phyloP scores from a whole-genome alignment of 2,888 invertebrate species.

The Sclerodermus sp. region DNA sequence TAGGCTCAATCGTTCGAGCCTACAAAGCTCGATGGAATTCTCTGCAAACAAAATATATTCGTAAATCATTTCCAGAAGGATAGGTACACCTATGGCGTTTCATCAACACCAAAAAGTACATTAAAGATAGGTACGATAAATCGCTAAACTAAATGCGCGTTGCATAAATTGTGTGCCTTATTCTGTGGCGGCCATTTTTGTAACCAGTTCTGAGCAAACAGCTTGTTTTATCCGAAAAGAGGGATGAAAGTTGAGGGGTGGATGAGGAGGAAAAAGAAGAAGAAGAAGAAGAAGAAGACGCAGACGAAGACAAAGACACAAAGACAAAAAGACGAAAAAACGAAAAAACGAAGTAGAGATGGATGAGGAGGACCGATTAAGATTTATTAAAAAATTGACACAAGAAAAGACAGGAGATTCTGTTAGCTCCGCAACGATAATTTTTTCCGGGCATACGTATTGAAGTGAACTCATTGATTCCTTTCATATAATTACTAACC shows the following conservation, averaged over 20 bases:
- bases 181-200: slow-evolving; percentile 56
- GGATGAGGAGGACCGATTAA: slow-evolving; percentile 9
- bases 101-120: slow-evolving; percentile 24
- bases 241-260: no score
- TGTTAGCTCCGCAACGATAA: slow-evolving; percentile 12
- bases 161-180: slow-evolving; percentile 59
- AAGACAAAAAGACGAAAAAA: no score
- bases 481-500: slow-evolving; percentile 22
- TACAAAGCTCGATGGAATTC: no score
- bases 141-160: slow-evolving; percentile 48
- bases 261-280: no score
- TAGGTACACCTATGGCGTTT: slow-evolving; percentile 23
- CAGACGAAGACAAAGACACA: no score
- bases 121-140: slow-evolving; percentile 31
- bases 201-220: slow-evolving; percentile 44
- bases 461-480: slow-evolving; percentile 27
- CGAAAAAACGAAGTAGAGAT: no score
- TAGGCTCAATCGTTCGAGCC: slow-evolving; percentile 24
- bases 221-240: not conserved
- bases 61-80: slow-evolving; percentile 24
- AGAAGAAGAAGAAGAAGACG: no score
- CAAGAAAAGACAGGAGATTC: slow-evolving; percentile 12
- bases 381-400: slow-evolving; percentile 20
- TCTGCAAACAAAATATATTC: no score
- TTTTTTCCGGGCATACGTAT: slow-evolving; percentile 30